These are phyloP conservation scores for Lepas anatifera DNA, from an alignment of 2,888 invertebrate genomes.

Conservation along the genomic window DNA sequence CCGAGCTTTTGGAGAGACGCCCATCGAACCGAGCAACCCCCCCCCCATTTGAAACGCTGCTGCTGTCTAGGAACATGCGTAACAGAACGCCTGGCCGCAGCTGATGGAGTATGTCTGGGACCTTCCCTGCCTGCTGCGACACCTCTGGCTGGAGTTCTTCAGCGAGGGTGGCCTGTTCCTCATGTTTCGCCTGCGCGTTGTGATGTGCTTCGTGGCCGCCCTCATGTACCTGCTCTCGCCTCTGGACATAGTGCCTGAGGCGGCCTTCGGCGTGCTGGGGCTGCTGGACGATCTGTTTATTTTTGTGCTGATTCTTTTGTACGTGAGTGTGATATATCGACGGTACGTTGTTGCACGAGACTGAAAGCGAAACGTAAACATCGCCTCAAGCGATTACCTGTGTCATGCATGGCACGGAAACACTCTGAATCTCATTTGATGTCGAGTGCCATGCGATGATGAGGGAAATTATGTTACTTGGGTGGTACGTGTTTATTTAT, in stretches of 20 bases:
- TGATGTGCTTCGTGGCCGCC: conserved; percentile 36
- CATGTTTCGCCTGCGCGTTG: conserved; percentile 39
- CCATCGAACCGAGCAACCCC: too few species aligned
- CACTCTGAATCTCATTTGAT: too few species aligned
- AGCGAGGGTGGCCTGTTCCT: conserved; percentile 37
- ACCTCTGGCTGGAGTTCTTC: conserved; percentile 38
- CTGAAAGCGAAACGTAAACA: too few species aligned
- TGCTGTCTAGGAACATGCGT: too few species aligned
- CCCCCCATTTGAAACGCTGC: too few species aligned
- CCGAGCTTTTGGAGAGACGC: too few species aligned
- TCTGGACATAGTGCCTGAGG: conserved; percentile 42
- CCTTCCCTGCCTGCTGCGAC: conserved; percentile 40
- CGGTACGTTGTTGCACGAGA: conserved; percentile 26
- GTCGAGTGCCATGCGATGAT: too few species aligned
- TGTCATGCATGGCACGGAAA: too few species aligned
- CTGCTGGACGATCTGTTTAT: conserved; percentile 44
- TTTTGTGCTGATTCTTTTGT: conserved; percentile 37
- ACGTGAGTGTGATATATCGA: conserved; percentile 36
- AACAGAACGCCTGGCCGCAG: too few species aligned
- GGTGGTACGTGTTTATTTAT: too few species aligned
- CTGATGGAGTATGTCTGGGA: conserved; percentile 39
- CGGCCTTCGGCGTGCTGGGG: conserved; percentile 41
- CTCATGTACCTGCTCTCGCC: conserved; percentile 40
- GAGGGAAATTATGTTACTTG: too few species aligned
- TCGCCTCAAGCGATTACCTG: too few species aligned